Conservation (phyloP, 2,113 vertebrate genomes). For the Mirza zaza region DNA sequence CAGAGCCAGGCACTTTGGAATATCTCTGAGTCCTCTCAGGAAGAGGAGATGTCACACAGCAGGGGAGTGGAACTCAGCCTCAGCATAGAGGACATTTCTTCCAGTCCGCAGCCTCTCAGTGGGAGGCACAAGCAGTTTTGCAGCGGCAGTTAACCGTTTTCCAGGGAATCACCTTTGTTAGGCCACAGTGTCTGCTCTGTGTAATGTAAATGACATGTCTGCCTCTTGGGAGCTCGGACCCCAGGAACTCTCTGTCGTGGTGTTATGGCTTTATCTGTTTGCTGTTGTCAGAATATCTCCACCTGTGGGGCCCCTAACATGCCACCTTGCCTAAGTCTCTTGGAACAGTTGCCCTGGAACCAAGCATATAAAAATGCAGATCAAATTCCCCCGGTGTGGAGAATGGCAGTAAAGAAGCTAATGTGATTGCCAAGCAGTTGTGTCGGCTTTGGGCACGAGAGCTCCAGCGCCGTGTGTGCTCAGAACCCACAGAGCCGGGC, state of each 20-base stretch:
- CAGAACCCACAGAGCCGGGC: background rate
- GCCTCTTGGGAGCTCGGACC: background rate
- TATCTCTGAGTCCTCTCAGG: background rate
- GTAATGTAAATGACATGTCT: too few species aligned
- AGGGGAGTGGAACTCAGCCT: background rate
- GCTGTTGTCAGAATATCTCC: background rate
- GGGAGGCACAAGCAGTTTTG: background rate
- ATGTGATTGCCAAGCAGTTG: background rate
- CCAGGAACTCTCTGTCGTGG: background rate
- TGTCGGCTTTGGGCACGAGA: background rate
- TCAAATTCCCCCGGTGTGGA: background rate
- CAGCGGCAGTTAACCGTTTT: background rate
- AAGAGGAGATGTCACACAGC: background rate
- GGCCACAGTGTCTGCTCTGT: background rate
- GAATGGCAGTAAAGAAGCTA: background rate
- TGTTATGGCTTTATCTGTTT: too few species aligned
- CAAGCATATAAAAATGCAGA: background rate
- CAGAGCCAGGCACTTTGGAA: background rate
- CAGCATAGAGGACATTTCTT: background rate
- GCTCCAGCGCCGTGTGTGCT: too few species aligned
- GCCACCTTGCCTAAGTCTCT: background rate
- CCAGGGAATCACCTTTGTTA: background rate
- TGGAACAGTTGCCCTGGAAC: background rate
- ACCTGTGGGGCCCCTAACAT: too few species aligned
- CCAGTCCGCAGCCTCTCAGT: background rate